Conservation (phyloP, 2,113 vertebrate species). For the Daubentonia madagascariensis region DNA sequence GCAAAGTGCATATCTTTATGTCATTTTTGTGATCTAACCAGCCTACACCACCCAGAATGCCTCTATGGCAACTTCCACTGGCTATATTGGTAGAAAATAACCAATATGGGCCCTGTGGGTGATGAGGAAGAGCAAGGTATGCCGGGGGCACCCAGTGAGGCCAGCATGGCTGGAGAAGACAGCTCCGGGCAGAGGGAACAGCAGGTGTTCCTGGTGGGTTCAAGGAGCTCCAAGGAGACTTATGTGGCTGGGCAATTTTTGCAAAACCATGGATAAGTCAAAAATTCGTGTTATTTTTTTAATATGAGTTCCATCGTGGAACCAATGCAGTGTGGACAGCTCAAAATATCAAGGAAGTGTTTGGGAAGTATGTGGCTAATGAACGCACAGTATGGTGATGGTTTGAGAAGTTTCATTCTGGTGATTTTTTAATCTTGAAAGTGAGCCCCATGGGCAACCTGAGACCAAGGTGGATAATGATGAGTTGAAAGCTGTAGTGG, state of each 20-base stretch:
- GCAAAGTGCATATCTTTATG: constrained; percentile 90
- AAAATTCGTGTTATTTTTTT: too few relatives aligned
- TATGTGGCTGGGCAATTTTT: background rate
- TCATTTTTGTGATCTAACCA: constrained; percentile 94
- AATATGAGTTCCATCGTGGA: too few relatives aligned
- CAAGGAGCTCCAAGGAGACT: background rate
- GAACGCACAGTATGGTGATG: too few relatives aligned
- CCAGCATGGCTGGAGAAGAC: background rate
- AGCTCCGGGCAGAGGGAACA: background rate
- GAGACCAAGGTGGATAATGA: too few relatives aligned
- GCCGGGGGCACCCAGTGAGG: background rate
- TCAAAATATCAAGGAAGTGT: too few relatives aligned
- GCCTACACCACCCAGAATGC: constrained; percentile 92
- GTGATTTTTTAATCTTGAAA: too few relatives aligned
- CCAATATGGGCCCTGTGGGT: background rate
- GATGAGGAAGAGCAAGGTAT: background rate
- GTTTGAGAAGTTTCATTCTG: too few relatives aligned
- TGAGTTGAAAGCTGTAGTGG: too few relatives aligned
- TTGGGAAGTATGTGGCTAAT: too few relatives aligned
- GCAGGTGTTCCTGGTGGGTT: background rate
- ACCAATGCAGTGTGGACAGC: too few relatives aligned
- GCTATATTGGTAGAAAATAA: constrained; percentile 90
- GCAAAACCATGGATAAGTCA: too few relatives aligned
- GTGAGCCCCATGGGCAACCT: too few relatives aligned
- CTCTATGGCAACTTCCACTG: constrained; percentile 90